Base-by-base conservation (phyloP, 2,888 invertebrate species). In the Polyploca ridens region DNA sequence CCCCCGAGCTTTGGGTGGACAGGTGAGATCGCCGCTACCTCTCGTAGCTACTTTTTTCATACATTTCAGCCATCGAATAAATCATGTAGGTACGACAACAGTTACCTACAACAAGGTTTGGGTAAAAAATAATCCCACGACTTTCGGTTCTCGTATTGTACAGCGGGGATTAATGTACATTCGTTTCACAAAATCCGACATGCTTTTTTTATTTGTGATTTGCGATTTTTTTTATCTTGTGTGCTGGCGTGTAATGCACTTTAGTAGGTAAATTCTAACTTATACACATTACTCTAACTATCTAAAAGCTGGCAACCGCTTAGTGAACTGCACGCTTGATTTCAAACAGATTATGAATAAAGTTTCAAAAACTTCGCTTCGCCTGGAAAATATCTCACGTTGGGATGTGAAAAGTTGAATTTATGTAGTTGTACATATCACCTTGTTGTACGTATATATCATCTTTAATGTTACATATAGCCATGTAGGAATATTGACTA, bases 1-100 rank as follows among this genome's bases (percentile, higher is more conserved):
- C 86, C 85, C 86, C 78, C 70, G 84, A 77, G 85, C 76, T 82
- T 82, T 66, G 72, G 71, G 44, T 67, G 82, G 83, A 81, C 85
- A 87, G 87, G 86, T 88, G 82, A 78, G 76, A 75, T 35, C 75
- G 69, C 66, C 73, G 76, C 72, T 79, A 76, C 72, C 54, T 54
- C 54, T 54, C 54, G 19, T 72, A 77, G 79, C 77, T 82, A 86
- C 84, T 81, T 83, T 82, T 81, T 75, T 77, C 76, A 79, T 79
- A 68, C 1, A 54, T 54, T 27, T 7, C 10, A 54, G 54, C 54
- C 77, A 69, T 64, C 69, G 77, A 71, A 82, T 86, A 84, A 84
- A 85, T 86, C 75, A 86, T 84, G 81, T 74, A 82, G 71, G 71
- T 41, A 78, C 68, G 14, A 46, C 46, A 46, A 69, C 62, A 63